phyloP scores from a whole-genome alignment of 2,888 invertebrate species.

The Furcula furcula region DNA sequence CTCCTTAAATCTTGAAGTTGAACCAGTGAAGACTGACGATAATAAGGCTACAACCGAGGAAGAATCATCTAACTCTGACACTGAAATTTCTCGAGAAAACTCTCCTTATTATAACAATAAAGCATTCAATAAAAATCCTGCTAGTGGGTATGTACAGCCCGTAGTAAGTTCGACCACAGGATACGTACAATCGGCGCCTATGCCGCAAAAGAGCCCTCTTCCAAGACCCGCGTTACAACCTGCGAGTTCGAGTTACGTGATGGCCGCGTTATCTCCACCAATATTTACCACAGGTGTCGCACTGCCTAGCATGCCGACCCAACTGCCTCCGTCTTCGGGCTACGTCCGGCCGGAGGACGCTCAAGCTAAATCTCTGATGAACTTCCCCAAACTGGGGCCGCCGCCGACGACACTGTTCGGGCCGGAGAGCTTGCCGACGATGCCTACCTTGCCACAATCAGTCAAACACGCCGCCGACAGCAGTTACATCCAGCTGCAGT shows the following conservation, averaged over 20 bases:
- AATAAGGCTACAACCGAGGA: slow-evolving; percentile 39
- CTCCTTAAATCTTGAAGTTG: slow-evolving; percentile 61
- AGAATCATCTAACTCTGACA: slow-evolving; percentile 50
- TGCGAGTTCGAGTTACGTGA: slow-evolving; percentile 68
- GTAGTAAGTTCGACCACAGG: slow-evolving; percentile 45
- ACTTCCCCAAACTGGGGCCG: slow-evolving; percentile 58
- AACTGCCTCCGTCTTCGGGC: slow-evolving; percentile 56
- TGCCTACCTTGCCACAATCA: slow-evolving; percentile 67
- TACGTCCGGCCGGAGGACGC: slow-evolving; percentile 66
- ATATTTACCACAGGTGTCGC: slow-evolving; percentile 62
- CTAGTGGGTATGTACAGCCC: slow-evolving; percentile 57
- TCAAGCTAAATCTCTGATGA: slow-evolving; percentile 55
- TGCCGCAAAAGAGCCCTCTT: slow-evolving; percentile 34
- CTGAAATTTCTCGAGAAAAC: slow-evolving; percentile 51
- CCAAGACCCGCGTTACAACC: slow-evolving; percentile 40
- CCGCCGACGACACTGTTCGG: slow-evolving; percentile 57
- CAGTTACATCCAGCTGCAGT: slow-evolving; percentile 72
- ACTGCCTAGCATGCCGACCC: slow-evolving; percentile 38
- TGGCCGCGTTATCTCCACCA: slow-evolving; percentile 65
- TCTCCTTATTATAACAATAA: slow-evolving; percentile 60
- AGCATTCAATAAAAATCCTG: slow-evolving; percentile 56
- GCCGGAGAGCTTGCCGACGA: slow-evolving; percentile 70
- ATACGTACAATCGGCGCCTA: slow-evolving; percentile 54
- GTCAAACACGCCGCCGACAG: slow-evolving; percentile 58
- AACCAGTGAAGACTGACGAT: slow-evolving; percentile 44